Evolutionary conservation across 2,888 invertebrate species (phyloP).

Genomic region (Endomychus coccineus): DNA sequence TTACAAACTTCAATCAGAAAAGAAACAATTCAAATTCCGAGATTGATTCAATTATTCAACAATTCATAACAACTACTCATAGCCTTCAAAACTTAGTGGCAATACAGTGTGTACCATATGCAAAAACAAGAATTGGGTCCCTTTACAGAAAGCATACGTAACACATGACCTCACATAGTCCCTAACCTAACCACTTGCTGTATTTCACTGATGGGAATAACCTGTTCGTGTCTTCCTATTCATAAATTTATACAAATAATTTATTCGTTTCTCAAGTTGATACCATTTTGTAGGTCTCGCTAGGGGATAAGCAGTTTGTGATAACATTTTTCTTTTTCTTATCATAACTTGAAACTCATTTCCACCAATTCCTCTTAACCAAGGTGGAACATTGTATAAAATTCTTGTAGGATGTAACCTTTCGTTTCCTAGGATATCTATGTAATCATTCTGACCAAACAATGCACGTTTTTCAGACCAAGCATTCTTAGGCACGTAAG

Average conservation of each 20-base stretch:
- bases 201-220: too few relatives aligned
- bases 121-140: too few relatives aligned
- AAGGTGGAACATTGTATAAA: slow-evolving; percentile 76
- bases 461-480: slow-evolving; percentile 75
- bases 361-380: slow-evolving; percentile 83
- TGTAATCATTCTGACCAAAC: slow-evolving; percentile 95
- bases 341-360: slow-evolving; percentile 75
- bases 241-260: slow-evolving; percentile 66
- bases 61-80: too few relatives aligned
- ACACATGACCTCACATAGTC: too few relatives aligned
- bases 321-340: slow-evolving; percentile 63
- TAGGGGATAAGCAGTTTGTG: slow-evolving; percentile 50
- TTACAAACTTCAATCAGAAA: too few relatives aligned
- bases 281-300: slow-evolving; percentile 72
- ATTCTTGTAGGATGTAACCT: slow-evolving; percentile 74
- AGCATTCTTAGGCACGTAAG: slow-evolving; percentile 62
- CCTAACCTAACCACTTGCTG: too few relatives aligned
- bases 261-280: slow-evolving; percentile 64
- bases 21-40: too few relatives aligned
- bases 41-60: too few relatives aligned
- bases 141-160: too few relatives aligned
- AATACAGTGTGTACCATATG: too few relatives aligned
- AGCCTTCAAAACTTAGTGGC: too few relatives aligned
- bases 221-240: slow-evolving; percentile 76
- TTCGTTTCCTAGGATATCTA: slow-evolving; percentile 88